Conservation (phyloP, 1,140 invertebrate species). For the Colletes latitarsis region DNA sequence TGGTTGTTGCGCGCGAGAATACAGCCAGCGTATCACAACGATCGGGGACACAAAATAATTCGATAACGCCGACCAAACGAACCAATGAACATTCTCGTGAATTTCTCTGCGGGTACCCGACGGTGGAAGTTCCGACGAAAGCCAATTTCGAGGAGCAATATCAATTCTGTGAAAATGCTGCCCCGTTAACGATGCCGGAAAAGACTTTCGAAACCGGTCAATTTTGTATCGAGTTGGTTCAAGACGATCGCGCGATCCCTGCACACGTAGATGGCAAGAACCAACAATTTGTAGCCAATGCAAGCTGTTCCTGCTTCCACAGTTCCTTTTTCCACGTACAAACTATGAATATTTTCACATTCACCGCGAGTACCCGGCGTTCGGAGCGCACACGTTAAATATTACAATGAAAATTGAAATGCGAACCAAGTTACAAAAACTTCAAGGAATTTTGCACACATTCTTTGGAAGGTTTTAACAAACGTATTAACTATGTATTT, state of each 20-base stretch:
- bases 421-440: no score
- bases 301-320: no score
- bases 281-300: constrained; percentile 33
- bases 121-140: not conserved
- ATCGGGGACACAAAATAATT: constrained; percentile 12
- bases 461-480: no score
- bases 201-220: not conserved
- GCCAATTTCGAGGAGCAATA: constrained; percentile 25
- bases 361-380: no score
- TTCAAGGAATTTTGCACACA: no score
- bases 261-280: not conserved
- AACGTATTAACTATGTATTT: no score
- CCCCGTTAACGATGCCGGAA: constrained; percentile 8
- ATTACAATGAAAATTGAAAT: no score
- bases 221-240: not conserved
- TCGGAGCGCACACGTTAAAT: no score
- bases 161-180: constrained; percentile 9
- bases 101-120: not conserved
- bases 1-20: not conserved
- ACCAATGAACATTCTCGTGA: constrained; percentile 13
- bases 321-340: no score
- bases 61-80: not conserved
- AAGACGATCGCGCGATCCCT: not conserved
- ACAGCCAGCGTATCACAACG: not conserved
- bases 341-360: no score